phyloP scores from a whole-genome alignment of 37 sponge, comb jelly and placozoan species.

The Lycopodina hypogea region DNA sequence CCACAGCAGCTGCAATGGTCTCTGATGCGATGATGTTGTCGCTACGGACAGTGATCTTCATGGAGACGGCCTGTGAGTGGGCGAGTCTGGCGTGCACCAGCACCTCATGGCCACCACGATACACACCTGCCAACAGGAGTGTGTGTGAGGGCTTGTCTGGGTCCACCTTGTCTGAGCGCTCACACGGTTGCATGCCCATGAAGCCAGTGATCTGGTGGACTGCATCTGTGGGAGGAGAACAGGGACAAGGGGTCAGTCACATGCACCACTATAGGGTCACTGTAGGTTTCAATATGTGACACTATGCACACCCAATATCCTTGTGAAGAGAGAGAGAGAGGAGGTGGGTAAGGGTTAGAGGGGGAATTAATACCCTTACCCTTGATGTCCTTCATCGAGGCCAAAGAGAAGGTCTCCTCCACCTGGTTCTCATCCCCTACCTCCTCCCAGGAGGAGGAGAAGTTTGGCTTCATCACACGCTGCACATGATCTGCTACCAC shows the following conservation, averaged over 20 bases:
- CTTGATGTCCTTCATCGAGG: conserved; percentile 77
- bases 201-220: conserved; percentile 87
- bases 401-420: conserved; percentile 88
- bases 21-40: conserved; percentile 60
- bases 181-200: conserved; percentile 98
- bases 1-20: conserved; percentile 76
- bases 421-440: conserved; percentile 90
- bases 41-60: conserved; percentile 88
- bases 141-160: conserved; percentile 78
- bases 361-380: too few species aligned
- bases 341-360: not conserved
- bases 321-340: not conserved
- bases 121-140: conserved; percentile 92
- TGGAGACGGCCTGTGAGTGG: conserved; percentile 67
- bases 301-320: too few species aligned
- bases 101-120: conserved; percentile 84
- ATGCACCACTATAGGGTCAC: too few species aligned
- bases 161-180: conserved; percentile 86
- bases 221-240: conserved; percentile 68
- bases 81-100: conserved; percentile 77
- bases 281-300: too few species aligned
- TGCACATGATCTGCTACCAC: conserved; percentile 90
- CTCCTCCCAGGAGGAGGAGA: conserved; percentile 95
- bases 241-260: conserved; percentile 5
- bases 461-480: conserved; percentile 90